Evolutionary conservation across 2,888 invertebrate genomes (phyloP).

Genomic region (Archips xylosteana): DNA sequence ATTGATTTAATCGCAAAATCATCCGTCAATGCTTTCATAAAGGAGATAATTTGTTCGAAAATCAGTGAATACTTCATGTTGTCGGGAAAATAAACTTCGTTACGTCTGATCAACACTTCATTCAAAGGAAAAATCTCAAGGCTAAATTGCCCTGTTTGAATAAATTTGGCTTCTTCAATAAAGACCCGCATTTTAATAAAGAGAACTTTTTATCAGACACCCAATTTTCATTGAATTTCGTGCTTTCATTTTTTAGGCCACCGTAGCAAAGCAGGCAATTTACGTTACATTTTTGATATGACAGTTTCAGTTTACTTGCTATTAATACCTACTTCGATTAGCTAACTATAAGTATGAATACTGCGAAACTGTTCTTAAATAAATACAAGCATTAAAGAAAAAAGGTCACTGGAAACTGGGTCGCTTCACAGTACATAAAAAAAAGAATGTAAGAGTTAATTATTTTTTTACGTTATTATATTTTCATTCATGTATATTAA

Average conservation of each 20-base stretch:
- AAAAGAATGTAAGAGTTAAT: background rate
- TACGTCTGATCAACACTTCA: conserved; percentile 41
- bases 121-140: conserved; percentile 41
- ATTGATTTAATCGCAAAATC: conserved; percentile 19
- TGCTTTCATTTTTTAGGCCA: background rate
- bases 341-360: background rate
- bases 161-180: conserved; percentile 39
- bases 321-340: background rate
- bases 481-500: no score
- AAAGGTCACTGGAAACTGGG: background rate
- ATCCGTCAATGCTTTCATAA: conserved; percentile 16
- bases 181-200: conserved; percentile 24
- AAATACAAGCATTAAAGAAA: background rate
- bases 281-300: background rate
- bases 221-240: conserved; percentile 12
- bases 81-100: conserved; percentile 40
- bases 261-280: background rate
- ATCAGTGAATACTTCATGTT: conserved; percentile 30
- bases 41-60: conserved; percentile 26
- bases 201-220: conserved; percentile 15
- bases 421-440: background rate
- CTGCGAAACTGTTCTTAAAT: background rate
- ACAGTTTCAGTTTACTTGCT: background rate
- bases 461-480: no score
- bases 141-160: conserved; percentile 41